Evolutionary conservation across 2,797 vertebrate species (phyloP).

Genomic region (Arctocebus calabarensis): DNA sequence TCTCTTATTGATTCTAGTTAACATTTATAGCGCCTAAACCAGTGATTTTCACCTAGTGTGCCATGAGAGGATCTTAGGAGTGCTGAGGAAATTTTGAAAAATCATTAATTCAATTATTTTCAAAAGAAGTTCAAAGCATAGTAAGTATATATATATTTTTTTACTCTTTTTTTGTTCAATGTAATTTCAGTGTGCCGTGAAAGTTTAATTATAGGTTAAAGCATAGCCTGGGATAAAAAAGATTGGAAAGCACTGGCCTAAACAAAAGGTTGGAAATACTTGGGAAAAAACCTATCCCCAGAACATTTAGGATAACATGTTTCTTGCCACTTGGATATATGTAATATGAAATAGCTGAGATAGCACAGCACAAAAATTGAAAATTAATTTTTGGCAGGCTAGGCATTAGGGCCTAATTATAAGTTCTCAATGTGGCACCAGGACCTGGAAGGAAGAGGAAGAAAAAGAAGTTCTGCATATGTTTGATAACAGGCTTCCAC

Average conservation of each 20-base stretch:
- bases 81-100: too few species aligned
- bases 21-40: constrained; percentile 29
- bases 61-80: too few species aligned
- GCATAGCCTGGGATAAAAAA: too few species aligned
- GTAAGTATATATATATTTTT: too few species aligned
- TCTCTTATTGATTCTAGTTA: not conserved
- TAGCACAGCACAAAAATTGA: constrained; percentile 58
- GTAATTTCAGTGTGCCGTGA: too few species aligned
- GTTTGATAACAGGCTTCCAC: constrained; percentile 43
- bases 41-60: too few species aligned
- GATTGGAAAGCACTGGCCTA: not conserved
- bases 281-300: not conserved
- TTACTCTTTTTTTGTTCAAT: too few species aligned
- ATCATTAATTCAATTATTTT: too few species aligned
- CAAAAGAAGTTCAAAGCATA: too few species aligned
- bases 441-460: constrained; percentile 39
- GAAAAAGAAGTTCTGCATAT: not conserved
- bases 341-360: constrained; percentile 59
- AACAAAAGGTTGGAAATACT: constrained; percentile 43
- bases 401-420: constrained; percentile 50
- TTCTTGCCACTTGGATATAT: constrained; percentile 40
- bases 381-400: constrained; percentile 67
- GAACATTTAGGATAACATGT: constrained; percentile 17
- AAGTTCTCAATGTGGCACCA: constrained; percentile 60
- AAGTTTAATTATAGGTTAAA: too few species aligned